Percentiles rank a stretch among this genome's conserved stretches.
Evolutionary conservation across 1,140 invertebrate species (phyloP).

Genomic region (Drosophila rhopaloa): DNA sequence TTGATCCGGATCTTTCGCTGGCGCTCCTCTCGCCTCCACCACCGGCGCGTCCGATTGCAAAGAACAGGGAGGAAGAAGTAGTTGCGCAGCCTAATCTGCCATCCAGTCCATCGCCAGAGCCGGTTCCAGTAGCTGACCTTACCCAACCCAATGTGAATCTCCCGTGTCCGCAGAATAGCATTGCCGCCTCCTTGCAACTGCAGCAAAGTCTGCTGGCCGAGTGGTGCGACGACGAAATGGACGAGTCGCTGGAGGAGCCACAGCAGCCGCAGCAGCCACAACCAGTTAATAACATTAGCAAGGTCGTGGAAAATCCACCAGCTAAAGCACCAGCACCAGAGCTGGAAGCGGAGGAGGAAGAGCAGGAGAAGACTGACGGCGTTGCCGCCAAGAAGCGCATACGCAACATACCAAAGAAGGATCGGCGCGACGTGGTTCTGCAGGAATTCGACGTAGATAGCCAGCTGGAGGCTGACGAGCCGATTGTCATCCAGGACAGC

Average conservation of each 20-base stretch:
- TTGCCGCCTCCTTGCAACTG: slow-evolving; percentile 36
- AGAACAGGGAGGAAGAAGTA: neutral
- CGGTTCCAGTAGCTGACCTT: neutral
- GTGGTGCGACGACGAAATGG: slow-evolving; percentile 64
- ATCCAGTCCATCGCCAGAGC: neutral
- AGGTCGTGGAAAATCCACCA: neutral
- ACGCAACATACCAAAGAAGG: slow-evolving; percentile 84
- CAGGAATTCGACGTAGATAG: slow-evolving; percentile 55
- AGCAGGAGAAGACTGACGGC: slow-evolving; percentile 1
- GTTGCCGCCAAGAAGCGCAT: slow-evolving; percentile 44
- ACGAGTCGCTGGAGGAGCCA: slow-evolving; percentile 23
- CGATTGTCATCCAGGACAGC: slow-evolving; percentile 67
- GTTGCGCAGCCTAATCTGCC: neutral
- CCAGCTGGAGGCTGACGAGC: slow-evolving; percentile 25
- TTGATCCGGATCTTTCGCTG: neutral
- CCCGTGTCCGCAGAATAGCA: neutral
- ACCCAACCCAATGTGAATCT: neutral
- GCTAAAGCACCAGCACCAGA: neutral
- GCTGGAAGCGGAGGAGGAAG: neutral
- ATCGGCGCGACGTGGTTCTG: slow-evolving; percentile 64
- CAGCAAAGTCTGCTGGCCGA: slow-evolving; percentile 60
- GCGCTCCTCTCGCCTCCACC: neutral
- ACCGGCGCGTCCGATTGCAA: neutral
- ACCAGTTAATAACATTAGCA: neutral
- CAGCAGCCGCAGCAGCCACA: neutral